Base-by-base conservation (phyloP, 2,888 invertebrate species). In the Morpho achilles region DNA sequence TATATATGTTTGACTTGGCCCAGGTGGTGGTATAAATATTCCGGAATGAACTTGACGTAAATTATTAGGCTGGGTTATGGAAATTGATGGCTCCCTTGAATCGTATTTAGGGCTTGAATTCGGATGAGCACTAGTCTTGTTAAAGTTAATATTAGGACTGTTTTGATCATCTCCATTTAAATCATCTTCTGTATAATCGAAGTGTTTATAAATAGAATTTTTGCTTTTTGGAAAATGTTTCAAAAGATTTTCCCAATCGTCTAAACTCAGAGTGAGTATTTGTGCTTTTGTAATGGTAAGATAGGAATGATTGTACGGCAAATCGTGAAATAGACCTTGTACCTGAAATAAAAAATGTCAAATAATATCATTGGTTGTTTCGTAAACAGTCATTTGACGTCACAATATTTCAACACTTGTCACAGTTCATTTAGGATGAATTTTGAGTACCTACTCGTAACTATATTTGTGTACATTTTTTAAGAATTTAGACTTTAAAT, bases 231-330 rank as follows among this genome's bases (percentile, higher is more conserved):
- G 87, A 48, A 84, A 87, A 65, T 84, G 82, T 53, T 74, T 67
- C 8, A 87, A 60, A 6, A 87, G 71, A 54, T 79, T 71, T 53
- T 79, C 76, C 87, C 87, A 87, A 57, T 83, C 77, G 1, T 77
- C 70, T 0, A 83, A 71, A 43, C 67, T 61, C 0, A 87, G 70
- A 0, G 83, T 80, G 2, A 87, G 73, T 6, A 87, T 77, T 75
- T 84, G 80, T 0, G 80, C 75, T 51, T 80, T 82, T 3, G 63
- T 69, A 6, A 71, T 54, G 0, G 83, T 81, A 53, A 73, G 71
- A 63, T 87, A 87, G 0, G 86, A 81, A 58, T 76, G 69, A 1
- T 59, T 69, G 62, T 70, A 86, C 1, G 82, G 82, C 6, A 72
- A 62, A 49, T 82, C 70, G 7, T 71, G 74, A 7, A 68, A 53